phyloP scores from a whole-genome alignment of 2,888 invertebrate species.

The Taenaris catops region DNA sequence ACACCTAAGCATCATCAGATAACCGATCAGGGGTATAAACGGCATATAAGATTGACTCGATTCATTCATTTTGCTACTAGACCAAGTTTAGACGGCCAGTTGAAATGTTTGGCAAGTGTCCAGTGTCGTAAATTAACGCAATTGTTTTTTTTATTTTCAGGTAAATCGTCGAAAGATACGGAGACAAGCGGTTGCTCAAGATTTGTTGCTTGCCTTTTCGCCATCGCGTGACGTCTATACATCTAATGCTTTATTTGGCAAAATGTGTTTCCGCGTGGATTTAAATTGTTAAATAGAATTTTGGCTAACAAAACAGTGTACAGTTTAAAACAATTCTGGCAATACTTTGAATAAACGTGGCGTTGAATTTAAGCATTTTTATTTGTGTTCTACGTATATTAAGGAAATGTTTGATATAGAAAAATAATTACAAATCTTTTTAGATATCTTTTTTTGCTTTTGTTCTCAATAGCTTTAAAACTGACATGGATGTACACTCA shows the following conservation, averaged over 20 bases:
- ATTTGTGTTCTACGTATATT: constrained; percentile 6
- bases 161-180: constrained; percentile 68
- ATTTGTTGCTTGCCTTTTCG: constrained; percentile 36
- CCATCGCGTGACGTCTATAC: constrained; percentile 29
- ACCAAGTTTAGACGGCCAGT: constrained; percentile 66
- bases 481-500: too few relatives aligned
- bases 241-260: constrained; percentile 26
- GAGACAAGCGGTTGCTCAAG: constrained; percentile 44
- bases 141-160: constrained; percentile 73
- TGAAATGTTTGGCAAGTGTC: constrained; percentile 70
- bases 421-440: too few relatives aligned
- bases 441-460: too few relatives aligned
- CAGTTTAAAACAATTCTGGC: constrained; percentile 10
- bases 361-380: constrained; percentile 9
- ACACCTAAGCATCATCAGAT: constrained; percentile 63
- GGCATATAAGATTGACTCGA: constrained; percentile 54
- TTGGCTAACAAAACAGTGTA: constrained; percentile 6
- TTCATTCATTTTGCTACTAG: constrained; percentile 66
- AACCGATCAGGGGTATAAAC: constrained; percentile 49
- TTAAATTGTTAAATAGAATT: constrained; percentile 19
- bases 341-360: constrained; percentile 10
- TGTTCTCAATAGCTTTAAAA: too few relatives aligned
- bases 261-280: constrained; percentile 20
- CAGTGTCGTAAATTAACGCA: constrained; percentile 72
- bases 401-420: constrained; percentile 20